Evolutionary conservation across 2,797 vertebrate genomes (phyloP).

Genomic region (Sebastes nivosus): DNA sequence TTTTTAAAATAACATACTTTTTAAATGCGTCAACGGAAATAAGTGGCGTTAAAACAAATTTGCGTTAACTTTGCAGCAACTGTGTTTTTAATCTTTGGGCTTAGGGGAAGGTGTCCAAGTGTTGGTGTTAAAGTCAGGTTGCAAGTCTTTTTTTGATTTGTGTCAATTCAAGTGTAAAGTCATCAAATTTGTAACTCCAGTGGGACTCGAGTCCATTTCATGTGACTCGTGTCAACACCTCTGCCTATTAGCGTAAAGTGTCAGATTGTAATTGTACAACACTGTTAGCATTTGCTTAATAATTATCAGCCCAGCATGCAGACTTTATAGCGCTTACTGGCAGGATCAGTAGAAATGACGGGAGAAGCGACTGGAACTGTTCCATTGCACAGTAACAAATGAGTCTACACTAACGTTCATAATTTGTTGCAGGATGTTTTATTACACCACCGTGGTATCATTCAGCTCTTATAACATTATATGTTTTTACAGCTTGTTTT

Average conservation of each 20-base stretch:
- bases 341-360: neutral
- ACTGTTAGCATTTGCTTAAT: conserved; percentile 18
- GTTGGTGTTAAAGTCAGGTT: no score
- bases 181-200: no score
- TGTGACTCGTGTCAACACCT: no score
- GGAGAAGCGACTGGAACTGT: conserved; percentile 3
- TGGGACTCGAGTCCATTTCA: no score
- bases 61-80: no score
- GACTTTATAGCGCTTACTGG: neutral
- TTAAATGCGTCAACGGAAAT: no score
- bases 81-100: no score
- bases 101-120: no score
- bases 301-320: conserved; percentile 5
- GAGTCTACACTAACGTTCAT: neutral
- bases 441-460: neutral
- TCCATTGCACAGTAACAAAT: conserved; percentile 10
- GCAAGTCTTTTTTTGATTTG: no score
- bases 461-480: conserved; percentile 10
- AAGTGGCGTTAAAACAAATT: no score
- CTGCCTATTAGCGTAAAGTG: neutral
- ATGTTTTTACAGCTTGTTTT: conserved; percentile 15
- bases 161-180: neutral
- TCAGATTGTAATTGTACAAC: neutral
- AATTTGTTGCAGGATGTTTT: conserved; percentile 20
- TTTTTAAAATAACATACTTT: no score